phyloP scores from a whole-genome alignment of 1,140 invertebrate species.

The Copidosoma floridanum region DNA sequence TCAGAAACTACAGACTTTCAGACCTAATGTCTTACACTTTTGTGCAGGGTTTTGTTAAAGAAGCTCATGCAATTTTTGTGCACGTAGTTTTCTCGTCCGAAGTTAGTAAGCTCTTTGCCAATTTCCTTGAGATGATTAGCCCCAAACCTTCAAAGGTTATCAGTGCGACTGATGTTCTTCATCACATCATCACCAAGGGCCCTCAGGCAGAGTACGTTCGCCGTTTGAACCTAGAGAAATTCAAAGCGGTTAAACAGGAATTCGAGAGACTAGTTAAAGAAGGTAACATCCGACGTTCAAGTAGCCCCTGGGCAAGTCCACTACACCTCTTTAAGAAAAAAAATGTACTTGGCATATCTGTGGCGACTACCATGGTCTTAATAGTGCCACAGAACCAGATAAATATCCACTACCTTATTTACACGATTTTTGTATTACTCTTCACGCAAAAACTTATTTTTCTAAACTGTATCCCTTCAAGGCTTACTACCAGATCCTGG shows the following conservation, averaged over 20 bases:
- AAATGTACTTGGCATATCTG: neutral
- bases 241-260: neutral
- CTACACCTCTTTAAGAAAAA: conserved; percentile 12
- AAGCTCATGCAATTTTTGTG: no score
- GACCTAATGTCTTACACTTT: neutral
- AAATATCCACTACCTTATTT: conserved; percentile 41
- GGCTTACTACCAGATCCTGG: conserved; percentile 50
- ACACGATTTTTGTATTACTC: conserved; percentile 33
- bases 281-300: conserved; percentile 2
- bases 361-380: conserved; percentile 6
- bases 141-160: neutral
- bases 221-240: neutral
- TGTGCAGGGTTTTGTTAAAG: neutral
- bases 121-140: neutral
- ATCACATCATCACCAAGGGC: neutral
- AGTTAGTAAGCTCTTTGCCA: neutral
- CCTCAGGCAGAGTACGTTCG: neutral
- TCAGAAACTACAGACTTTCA: neutral
- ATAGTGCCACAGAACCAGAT: conserved; percentile 35
- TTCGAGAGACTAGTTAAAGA: neutral
- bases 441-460: conserved; percentile 44
- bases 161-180: no score
- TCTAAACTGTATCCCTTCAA: conserved; percentile 45
- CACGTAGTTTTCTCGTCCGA: neutral
- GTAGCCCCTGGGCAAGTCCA: neutral